A percentile compares a stretch with the other conserved stretches of the same genome.
Conservation (phyloP, 2,888 invertebrate species). For the Apamea epomidion region DNA sequence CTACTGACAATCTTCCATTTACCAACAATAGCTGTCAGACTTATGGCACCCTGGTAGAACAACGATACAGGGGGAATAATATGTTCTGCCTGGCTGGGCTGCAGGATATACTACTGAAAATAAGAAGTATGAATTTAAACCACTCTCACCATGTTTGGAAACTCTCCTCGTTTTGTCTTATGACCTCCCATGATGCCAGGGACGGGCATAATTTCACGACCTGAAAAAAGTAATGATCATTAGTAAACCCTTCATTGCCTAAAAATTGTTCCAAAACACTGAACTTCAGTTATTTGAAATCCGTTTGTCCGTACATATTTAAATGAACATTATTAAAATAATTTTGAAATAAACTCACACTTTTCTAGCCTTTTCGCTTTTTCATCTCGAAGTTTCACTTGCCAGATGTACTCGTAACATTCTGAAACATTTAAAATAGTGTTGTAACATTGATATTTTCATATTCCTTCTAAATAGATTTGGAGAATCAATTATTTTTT, state of each 20-base stretch:
- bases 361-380: constrained; percentile 37
- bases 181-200: constrained; percentile 70
- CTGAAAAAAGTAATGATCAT: constrained; percentile 14
- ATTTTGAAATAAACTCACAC: constrained; percentile 69
- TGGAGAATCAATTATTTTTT: background rate
- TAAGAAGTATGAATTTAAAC: background rate
- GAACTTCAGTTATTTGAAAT: background rate
- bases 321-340: background rate
- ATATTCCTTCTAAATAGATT: background rate
- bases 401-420: constrained; percentile 75
- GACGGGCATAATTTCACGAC: background rate
- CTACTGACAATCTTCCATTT: background rate
- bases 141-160: constrained; percentile 78
- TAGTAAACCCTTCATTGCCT: background rate
- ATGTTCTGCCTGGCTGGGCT: background rate
- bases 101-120: background rate
- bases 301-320: background rate
- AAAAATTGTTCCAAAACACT: background rate
- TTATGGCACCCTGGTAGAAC: constrained; percentile 2
- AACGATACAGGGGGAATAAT: background rate
- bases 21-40: background rate
- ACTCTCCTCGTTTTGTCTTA: constrained; percentile 70
- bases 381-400: constrained; percentile 67
- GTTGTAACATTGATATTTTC: too few relatives aligned
- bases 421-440: constrained; percentile 66